These are phyloP conservation scores for Karalla daura DNA, from an alignment of 2,797 vertebrate species.

Conservation along the genomic window DNA sequence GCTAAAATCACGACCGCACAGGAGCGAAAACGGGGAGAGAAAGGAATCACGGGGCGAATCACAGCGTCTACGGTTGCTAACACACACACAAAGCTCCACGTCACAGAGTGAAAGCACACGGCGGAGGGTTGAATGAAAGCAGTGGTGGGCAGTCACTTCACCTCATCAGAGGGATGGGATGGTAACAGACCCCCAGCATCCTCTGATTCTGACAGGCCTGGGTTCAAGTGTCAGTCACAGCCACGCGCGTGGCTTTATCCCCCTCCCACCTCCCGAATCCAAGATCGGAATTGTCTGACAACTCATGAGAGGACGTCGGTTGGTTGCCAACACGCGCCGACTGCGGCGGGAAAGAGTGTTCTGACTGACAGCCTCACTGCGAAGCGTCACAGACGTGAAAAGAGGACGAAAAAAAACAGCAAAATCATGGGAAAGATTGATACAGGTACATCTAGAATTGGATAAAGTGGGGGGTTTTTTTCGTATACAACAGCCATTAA, in stretches of 20 bases:
- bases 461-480: slow-evolving; percentile 19
- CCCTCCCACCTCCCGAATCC: slow-evolving; percentile 45
- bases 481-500: slow-evolving; percentile 46
- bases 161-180: slow-evolving; percentile 10
- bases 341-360: slow-evolving; percentile 14
- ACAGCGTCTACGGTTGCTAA: slow-evolving; percentile 50
- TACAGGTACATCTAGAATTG: slow-evolving; percentile 37
- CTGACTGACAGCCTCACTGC: slow-evolving; percentile 9
- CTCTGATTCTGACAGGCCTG: slow-evolving; percentile 3
- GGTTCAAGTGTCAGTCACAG: slow-evolving; percentile 21
- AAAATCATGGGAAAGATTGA: slow-evolving; percentile 40
- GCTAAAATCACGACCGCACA: slow-evolving; percentile 28
- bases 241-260: slow-evolving; percentile 49
- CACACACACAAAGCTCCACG: slow-evolving; percentile 3
- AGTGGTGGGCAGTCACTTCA: slow-evolving; percentile 7
- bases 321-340: slow-evolving; percentile 33
- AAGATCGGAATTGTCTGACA: slow-evolving; percentile 7
- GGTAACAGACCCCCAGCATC: slow-evolving; percentile 8
- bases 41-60: slow-evolving; percentile 41
- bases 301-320: neutral
- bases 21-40: slow-evolving; percentile 27
- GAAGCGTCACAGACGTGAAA: slow-evolving; percentile 20
- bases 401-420: slow-evolving; percentile 24
- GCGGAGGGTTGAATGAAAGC: slow-evolving; percentile 1
- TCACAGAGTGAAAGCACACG: neutral